Evolutionary conservation across 2,797 vertebrate species (phyloP).

Genomic region (Emys orbicularis): DNA sequence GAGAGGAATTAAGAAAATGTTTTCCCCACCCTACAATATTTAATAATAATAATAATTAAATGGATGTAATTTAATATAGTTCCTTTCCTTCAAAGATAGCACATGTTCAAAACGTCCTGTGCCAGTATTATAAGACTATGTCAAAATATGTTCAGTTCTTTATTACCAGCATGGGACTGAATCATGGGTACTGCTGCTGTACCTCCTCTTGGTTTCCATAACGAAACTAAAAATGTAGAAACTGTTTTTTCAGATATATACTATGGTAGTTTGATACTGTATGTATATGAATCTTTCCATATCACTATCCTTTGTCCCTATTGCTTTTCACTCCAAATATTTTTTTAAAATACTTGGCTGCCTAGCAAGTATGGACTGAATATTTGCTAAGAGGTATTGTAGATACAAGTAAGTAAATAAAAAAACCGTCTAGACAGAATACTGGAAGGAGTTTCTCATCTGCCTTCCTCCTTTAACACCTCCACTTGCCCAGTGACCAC

Average conservation of each 20-base stretch:
- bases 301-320: fast-evolving
- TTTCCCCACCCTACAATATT: background rate
- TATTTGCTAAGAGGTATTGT: background rate
- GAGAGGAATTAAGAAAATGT: background rate
- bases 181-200: background rate
- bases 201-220: background rate
- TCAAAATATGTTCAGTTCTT: background rate
- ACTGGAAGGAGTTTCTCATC: background rate
- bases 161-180: background rate
- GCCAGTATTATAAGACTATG: background rate
- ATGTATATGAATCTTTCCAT: background rate
- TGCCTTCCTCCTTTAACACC: background rate
- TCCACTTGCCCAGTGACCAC: background rate
- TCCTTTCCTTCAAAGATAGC: background rate
- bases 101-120: background rate
- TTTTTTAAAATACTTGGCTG: background rate
- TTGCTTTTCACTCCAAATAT: background rate
- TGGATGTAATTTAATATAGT: background rate
- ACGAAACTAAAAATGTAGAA: background rate
- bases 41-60: background rate
- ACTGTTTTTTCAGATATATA: background rate
- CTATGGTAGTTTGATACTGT: background rate
- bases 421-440: background rate
- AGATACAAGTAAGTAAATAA: background rate
- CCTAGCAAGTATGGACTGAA: background rate